phyloP scores from a whole-genome alignment of 2,888 invertebrate genomes.

The Bombyx huttoni region DNA sequence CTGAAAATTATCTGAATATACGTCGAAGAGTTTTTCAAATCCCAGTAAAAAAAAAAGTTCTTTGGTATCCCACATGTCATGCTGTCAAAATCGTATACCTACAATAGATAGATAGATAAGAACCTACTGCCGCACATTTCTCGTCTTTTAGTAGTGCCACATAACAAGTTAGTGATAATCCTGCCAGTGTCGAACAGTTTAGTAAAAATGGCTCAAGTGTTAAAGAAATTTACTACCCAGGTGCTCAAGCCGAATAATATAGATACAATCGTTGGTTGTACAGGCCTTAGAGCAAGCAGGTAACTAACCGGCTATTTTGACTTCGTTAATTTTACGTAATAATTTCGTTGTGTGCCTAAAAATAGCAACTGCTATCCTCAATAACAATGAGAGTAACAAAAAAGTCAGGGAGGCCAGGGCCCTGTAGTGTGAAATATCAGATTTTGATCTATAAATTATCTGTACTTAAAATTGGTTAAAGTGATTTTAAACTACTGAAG shows the following conservation, averaged over 20 bases:
- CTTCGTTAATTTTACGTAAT: conserved; percentile 40
- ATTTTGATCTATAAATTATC: no score
- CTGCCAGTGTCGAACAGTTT: conserved; percentile 15
- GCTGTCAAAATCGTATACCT: neutral
- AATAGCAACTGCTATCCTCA: neutral
- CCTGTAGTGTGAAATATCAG: no score
- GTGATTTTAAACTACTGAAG: no score
- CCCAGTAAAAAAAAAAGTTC: neutral
- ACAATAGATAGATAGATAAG: neutral
- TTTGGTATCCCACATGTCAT: neutral
- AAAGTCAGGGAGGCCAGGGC: no score
- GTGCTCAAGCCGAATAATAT: conserved; percentile 45
- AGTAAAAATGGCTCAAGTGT: conserved; percentile 40
- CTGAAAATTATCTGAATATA: no score
- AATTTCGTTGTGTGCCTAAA: conserved; percentile 4
- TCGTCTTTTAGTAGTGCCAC: neutral
- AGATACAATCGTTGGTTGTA: conserved; percentile 26
- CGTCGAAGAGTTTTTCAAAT: no score
- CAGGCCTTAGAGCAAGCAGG: conserved; percentile 42
- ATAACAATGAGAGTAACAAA: neutral
- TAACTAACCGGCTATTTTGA: conserved; percentile 35
- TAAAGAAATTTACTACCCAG: conserved; percentile 42
- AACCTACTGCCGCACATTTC: neutral
- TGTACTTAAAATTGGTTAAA: no score
- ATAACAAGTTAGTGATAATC: conserved; percentile 2